phyloP scores from a whole-genome alignment of 2,797 vertebrate genomes.

The Channallabes apus region DNA sequence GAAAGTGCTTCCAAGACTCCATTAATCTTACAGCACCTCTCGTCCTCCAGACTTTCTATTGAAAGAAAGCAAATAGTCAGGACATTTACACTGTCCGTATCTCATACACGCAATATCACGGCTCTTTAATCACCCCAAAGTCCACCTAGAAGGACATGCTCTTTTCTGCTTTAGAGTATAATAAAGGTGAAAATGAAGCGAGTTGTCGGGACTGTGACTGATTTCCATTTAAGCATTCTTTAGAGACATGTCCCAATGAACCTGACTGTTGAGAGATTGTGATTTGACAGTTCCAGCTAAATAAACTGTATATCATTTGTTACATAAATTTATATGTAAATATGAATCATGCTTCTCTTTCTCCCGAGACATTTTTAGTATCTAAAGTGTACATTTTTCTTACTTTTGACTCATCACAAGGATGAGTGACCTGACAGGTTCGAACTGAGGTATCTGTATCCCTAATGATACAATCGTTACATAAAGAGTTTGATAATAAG shows the following conservation, averaged over 20 bases:
- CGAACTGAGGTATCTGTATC: too few species aligned
- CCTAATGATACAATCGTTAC: neutral
- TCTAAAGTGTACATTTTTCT: neutral
- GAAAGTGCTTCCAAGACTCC: constrained; percentile 75
- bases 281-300: constrained; percentile 27
- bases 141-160: constrained; percentile 32
- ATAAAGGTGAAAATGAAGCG: constrained; percentile 45
- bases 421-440: neutral
- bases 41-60: constrained; percentile 67
- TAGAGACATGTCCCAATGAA: constrained; percentile 37
- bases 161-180: constrained; percentile 37
- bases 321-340: neutral
- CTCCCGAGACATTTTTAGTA: neutral
- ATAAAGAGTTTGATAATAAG: neutral
- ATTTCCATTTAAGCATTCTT: constrained; percentile 39
- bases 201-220: constrained; percentile 13
- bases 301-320: neutral
- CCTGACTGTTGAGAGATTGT: constrained; percentile 34
- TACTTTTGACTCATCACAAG: too few species aligned
- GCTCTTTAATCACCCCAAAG: constrained; percentile 72
- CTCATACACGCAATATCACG: constrained; percentile 71
- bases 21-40: constrained; percentile 76
- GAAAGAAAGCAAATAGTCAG: constrained; percentile 75
- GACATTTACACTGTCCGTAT: constrained; percentile 74
- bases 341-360: neutral